Conservation (phyloP, 2,888 invertebrate genomes). For the Eudasyphora cyanicolor region DNA sequence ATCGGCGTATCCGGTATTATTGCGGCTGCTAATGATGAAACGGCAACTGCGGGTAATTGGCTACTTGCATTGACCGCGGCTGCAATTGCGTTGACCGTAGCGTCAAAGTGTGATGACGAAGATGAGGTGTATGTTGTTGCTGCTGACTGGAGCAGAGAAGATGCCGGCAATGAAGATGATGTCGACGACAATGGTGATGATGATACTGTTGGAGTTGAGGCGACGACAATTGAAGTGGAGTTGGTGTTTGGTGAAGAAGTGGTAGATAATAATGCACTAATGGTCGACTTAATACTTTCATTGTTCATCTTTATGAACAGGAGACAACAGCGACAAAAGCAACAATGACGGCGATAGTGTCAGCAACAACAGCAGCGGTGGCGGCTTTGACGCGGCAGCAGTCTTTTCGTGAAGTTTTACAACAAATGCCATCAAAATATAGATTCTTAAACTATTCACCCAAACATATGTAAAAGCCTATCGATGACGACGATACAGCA, state of each 20-base stretch:
- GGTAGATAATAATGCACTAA: slow-evolving; percentile 49
- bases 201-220: slow-evolving; percentile 67
- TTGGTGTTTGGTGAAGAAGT: slow-evolving; percentile 44
- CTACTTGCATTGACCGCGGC: slow-evolving; percentile 58
- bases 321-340: slow-evolving; percentile 33
- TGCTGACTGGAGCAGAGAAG: slow-evolving; percentile 54
- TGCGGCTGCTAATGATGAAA: slow-evolving; percentile 67
- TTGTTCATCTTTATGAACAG: slow-evolving; percentile 73
- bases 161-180: slow-evolving; percentile 24
- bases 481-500: too few relatives aligned
- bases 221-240: slow-evolving; percentile 51
- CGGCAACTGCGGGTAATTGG: slow-evolving; percentile 63
- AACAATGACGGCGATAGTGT: slow-evolving; percentile 27
- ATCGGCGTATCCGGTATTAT: slow-evolving; percentile 76
- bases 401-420: slow-evolving; percentile 49
- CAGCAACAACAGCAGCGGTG: slow-evolving; percentile 57
- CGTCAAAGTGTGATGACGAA: slow-evolving; percentile 54
- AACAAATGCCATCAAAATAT: slow-evolving; percentile 67
- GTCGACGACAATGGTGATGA: slow-evolving; percentile 60
- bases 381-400: slow-evolving; percentile 58
- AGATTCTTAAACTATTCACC: slow-evolving; percentile 40
- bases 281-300: slow-evolving; percentile 73
- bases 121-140: slow-evolving; percentile 53
- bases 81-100: slow-evolving; percentile 59
- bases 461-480: slow-evolving; percentile 38